Evolutionary conservation across 2,113 vertebrate genomes (phyloP), one percentile per base, ranked within the genome.

Genomic region (Tachycineta bicolor): DNA sequence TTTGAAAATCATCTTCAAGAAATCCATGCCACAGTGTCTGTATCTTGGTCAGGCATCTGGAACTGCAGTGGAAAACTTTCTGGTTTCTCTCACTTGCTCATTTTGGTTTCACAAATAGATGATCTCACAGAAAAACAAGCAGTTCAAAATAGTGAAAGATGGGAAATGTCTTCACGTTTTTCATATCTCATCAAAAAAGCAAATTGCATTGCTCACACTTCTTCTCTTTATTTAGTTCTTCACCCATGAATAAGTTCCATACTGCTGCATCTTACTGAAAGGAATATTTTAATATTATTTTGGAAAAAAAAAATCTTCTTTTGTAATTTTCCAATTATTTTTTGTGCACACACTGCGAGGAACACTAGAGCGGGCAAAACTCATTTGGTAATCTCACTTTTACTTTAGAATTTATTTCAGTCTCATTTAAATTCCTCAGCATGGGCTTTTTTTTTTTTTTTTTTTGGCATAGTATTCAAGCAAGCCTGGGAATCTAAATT

Each of bases 401-500:
- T 26, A 77, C 73, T 81, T 83, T 11, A 70, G n/a, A 84, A 75
- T 92, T 93, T 89, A 28, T 75, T 92, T 87, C 34, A 87, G 17
- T n/a, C 52, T 86, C 64, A 71, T 93, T 89, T 83, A 55, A 77
- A 67, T 90, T 89, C 34, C 39, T 89, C 25, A 39, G 34, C 22
- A 60, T 28, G 9, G 23, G 9, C 8, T 29, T 74, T 68, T 73
- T 81, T 90, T 87, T 88, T 68, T 37, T 37, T 37, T 37, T 37
- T 37, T 37, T 37, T 37, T 37, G 2, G 37, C 39, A 47, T 67
- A 33, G 31, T 41, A 87, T 56, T 91, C 59, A 75, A 83, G 67
- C 59, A 75, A 83, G 67, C 12, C 31, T 83, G 46, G 56, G 65
- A 81, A 83, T 90, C 73, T 94, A 76, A 88, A 93, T 94, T 86